Conservation (phyloP, 2,113 vertebrate species). For the Melanotaenia duboulayi region DNA sequence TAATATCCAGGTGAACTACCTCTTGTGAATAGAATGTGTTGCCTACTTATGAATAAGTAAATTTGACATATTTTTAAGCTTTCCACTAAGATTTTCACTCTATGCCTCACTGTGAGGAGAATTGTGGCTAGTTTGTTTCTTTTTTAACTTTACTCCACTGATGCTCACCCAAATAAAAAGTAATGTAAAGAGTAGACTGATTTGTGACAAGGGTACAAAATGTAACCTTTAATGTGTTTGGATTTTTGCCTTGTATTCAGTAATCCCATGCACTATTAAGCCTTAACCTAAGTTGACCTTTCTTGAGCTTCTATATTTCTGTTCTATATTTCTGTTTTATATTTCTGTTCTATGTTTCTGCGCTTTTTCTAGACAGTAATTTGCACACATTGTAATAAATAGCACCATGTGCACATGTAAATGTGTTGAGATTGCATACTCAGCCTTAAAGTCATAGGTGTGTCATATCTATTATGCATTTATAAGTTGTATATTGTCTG, state of each 20-base stretch:
- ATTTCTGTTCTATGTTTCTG: no score
- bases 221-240: slow-evolving; percentile 32
- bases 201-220: slow-evolving; percentile 48
- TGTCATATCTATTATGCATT: slow-evolving; percentile 61
- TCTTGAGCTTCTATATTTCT: no score
- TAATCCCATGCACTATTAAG: slow-evolving; percentile 62
- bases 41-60: slow-evolving; percentile 64
- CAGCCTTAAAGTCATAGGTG: slow-evolving; percentile 74
- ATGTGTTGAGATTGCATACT: slow-evolving; percentile 64
- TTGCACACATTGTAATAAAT: slow-evolving; percentile 67
- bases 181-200: slow-evolving; percentile 40
- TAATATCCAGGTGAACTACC: slow-evolving; percentile 80
- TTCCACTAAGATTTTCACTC: slow-evolving; percentile 46
- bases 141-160: slow-evolving; percentile 34
- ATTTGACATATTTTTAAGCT: slow-evolving; percentile 59
- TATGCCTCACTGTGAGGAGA: slow-evolving; percentile 52
- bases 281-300: slow-evolving; percentile 67
- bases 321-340: no score
- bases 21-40: slow-evolving; percentile 75
- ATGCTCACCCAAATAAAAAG: slow-evolving; percentile 29
- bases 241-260: slow-evolving; percentile 58
- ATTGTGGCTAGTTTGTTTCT: slow-evolving; percentile 25
- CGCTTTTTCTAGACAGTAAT: slow-evolving; percentile 50
- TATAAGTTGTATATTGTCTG: slow-evolving; percentile 68
- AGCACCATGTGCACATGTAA: slow-evolving; percentile 62